These are phyloP conservation scores for Periparus ater DNA, from an alignment of 2,797 vertebrate genomes.

Conservation along the genomic window DNA sequence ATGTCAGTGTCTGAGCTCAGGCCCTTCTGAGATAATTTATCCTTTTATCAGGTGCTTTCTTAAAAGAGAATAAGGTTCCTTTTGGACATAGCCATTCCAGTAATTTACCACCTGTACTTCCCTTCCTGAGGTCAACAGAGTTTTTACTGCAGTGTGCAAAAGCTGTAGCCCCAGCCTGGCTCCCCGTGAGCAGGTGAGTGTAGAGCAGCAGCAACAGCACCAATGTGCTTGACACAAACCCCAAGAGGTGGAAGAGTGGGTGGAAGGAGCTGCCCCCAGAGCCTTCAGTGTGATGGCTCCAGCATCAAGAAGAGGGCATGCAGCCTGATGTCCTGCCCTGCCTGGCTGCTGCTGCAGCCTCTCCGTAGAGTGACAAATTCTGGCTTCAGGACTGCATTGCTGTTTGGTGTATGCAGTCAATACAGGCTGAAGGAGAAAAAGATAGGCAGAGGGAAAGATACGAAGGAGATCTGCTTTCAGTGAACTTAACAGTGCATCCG, in stretches of 20 bases:
- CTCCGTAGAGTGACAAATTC: background rate
- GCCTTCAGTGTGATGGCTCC: background rate
- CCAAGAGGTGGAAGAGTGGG: background rate
- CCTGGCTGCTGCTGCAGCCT: background rate
- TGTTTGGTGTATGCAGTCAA: fast-evolving
- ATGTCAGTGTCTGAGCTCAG: background rate
- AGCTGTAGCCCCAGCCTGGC: background rate
- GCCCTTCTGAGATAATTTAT: background rate
- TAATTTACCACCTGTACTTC: background rate
- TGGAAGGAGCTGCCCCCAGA: background rate
- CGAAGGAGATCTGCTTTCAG: background rate
- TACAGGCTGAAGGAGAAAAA: background rate
- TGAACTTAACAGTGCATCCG: background rate
- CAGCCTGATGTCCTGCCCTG: background rate
- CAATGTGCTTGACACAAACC: background rate
- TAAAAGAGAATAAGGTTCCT: background rate
- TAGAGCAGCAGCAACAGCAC: background rate
- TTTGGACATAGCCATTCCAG: background rate
- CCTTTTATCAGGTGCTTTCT: background rate
- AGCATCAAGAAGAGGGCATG: background rate
- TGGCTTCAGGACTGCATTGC: background rate
- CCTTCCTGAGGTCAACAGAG: background rate
- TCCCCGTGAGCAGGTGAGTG: fast-evolving
- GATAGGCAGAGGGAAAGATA: background rate
- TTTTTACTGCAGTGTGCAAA: background rate